These are phyloP conservation scores for Macrophya annulata DNA, from an alignment of 2,888 invertebrate species.

Conservation along the genomic window DNA sequence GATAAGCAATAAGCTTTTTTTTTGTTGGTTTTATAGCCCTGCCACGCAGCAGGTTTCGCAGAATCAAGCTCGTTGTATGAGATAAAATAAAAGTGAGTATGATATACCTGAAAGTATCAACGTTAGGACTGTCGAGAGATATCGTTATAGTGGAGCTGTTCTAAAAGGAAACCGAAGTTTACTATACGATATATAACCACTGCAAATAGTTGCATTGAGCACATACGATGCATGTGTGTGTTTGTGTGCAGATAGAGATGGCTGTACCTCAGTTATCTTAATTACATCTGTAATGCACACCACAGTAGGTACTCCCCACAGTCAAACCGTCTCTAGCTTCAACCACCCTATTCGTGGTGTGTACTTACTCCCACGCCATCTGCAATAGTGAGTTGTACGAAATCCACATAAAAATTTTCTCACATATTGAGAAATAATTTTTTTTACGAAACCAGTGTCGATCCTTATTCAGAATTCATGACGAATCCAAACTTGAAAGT, in stretches of 20 bases:
- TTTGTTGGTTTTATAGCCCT: neutral
- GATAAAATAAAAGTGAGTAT: neutral
- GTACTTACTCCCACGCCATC: conserved; percentile 8
- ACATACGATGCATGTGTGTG: neutral
- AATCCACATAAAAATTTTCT: neutral
- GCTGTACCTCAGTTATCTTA: conserved; percentile 78
- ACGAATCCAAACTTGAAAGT: too few relatives aligned
- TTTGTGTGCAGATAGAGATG: conserved; percentile 73
- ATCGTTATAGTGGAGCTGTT: neutral
- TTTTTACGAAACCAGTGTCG: neutral
- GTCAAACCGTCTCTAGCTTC: conserved; percentile 23
- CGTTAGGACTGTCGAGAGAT: neutral
- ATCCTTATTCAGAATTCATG: neutral
- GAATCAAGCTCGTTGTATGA: neutral
- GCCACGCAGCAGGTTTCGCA: neutral
- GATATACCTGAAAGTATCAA: neutral
- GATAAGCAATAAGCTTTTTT: neutral
- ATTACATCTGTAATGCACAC: conserved; percentile 79
- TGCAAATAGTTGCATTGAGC: conserved; percentile 1
- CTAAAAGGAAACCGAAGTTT: conserved; percentile 16
- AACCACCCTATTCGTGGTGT: neutral
- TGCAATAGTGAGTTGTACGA: neutral
- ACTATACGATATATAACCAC: neutral
- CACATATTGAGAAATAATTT: neutral
- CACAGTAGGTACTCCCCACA: conserved; percentile 64